phyloP scores from a whole-genome alignment of 2,888 invertebrate genomes.

The Amiota mariae region DNA sequence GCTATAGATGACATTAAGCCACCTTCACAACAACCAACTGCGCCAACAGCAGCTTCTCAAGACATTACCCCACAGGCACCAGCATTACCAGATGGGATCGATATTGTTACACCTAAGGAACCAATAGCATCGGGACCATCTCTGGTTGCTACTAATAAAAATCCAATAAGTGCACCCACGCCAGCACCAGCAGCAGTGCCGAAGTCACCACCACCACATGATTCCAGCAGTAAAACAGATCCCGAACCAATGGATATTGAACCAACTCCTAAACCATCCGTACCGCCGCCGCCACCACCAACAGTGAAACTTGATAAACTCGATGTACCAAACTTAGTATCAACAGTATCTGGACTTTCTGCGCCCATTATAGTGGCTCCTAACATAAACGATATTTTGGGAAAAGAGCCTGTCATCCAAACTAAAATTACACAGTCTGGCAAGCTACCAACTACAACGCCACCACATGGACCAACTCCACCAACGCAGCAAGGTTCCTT shows the following conservation, averaged over 20 bases:
- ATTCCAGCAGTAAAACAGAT: constrained; percentile 69
- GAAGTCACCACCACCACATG: constrained; percentile 45
- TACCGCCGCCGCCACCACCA: constrained; percentile 56
- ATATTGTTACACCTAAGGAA: not conserved
- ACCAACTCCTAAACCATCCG: constrained; percentile 69
- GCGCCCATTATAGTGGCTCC: constrained; percentile 16
- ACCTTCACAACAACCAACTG: constrained; percentile 29
- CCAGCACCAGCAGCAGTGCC: constrained; percentile 28
- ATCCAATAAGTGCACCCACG: constrained; percentile 22
- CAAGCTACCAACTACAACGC: constrained; percentile 38
- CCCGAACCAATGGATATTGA: constrained; percentile 72
- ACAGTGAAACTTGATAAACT: constrained; percentile 53
- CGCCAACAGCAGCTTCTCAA: constrained; percentile 30
- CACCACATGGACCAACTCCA: constrained; percentile 40
- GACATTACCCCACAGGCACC: not conserved
- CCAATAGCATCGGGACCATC: too few relatives aligned
- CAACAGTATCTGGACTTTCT: constrained; percentile 21
- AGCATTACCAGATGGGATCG: constrained; percentile 25
- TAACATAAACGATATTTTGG: constrained; percentile 36
- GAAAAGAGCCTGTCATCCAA: constrained; percentile 30
- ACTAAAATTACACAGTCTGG: constrained; percentile 30
- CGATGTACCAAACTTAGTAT: constrained; percentile 47
- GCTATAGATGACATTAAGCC: constrained; percentile 57
- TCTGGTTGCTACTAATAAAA: constrained; percentile 30
- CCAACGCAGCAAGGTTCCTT: constrained; percentile 43